Evolutionary conservation across 2,888 invertebrate species (phyloP), one percentile per base, ranked within the genome.

Genomic region (Beris chalybata): DNA sequence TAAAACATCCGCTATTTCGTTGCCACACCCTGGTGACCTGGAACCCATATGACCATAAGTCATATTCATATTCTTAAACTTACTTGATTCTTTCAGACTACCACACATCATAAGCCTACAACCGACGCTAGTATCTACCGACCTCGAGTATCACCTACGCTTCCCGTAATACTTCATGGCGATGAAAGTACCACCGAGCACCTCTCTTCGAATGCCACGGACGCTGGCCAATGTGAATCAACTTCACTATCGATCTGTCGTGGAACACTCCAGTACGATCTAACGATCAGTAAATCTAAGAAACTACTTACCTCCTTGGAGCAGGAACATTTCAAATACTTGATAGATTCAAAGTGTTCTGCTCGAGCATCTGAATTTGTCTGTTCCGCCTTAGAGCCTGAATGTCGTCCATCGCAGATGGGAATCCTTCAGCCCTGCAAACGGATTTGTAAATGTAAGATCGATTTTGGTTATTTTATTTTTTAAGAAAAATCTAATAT

Each of bases 181-280:
- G 32, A 29, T 52, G 81, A 81, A 68, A 81, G 81, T 68, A 74
- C 81, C 29, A 73, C 72, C n/a, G 72, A 71, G 65, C 70, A 67
- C 55, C 80, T 79, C 75, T 58, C 69, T 7, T 45, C 64, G 7
- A 69, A 66, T 38, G 32, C 38, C 1, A 67, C 64, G 69, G 63
- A 71, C 56, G 74, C 72, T 43, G 77, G 76, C 30, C 50, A 63
- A 56, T 81, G 81, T 67, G 75, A 76, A 69, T 81, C 81, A 4
- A 80, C 81, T 1, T 75, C 78, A 13, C 47, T 81, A 52, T 70
- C 72, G 45, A 77, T 81, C 73, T 89, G 89, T 72, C 84, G 85
- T n/a, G 87, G 86, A 2, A 83, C 88, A 4, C 77, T 88, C n/a
- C 87, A 87, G 0, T 89, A 88, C 74, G 88, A 88, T 77, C 76